phyloP scores from a whole-genome alignment of 2,797 vertebrate species.

The Heteromormyrus szaboi region DNA sequence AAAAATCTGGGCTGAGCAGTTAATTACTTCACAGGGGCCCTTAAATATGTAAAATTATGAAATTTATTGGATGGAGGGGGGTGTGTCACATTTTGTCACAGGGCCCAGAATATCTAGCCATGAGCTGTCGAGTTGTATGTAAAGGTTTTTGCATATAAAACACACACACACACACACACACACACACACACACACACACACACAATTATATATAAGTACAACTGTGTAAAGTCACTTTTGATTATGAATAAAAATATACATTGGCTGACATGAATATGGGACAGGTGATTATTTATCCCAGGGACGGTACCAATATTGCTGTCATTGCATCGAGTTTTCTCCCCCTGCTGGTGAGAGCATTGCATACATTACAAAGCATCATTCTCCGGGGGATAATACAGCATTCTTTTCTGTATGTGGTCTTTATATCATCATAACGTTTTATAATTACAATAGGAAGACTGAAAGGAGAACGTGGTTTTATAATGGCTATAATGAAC shows the following conservation, averaged over 20 bases:
- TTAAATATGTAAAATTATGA: not conserved
- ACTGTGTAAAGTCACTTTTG: not conserved
- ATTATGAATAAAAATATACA: not conserved
- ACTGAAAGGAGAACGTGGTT: conserved; percentile 20
- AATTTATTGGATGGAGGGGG: not conserved
- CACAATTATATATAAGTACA: too few relatives aligned
- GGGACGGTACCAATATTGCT: not conserved
- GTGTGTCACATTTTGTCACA: not conserved
- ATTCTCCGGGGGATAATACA: not conserved
- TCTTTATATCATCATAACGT: not conserved
- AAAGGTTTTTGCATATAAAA: not conserved
- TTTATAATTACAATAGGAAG: not conserved
- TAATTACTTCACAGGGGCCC: not conserved
- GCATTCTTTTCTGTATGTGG: not conserved
- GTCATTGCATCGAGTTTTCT: not conserved
- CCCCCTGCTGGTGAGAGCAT: conserved; percentile 13
- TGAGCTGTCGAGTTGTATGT: not conserved
- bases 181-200: not conserved
- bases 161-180: not conserved
- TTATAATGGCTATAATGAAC: conserved; percentile 7
- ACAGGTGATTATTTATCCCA: not conserved
- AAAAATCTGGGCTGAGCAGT: not conserved
- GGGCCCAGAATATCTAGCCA: not conserved
- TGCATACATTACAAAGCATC: not conserved
- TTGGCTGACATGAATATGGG: not conserved